Conservation (phyloP, 2,888 invertebrate genomes). For the Proisotoma minuta region DNA sequence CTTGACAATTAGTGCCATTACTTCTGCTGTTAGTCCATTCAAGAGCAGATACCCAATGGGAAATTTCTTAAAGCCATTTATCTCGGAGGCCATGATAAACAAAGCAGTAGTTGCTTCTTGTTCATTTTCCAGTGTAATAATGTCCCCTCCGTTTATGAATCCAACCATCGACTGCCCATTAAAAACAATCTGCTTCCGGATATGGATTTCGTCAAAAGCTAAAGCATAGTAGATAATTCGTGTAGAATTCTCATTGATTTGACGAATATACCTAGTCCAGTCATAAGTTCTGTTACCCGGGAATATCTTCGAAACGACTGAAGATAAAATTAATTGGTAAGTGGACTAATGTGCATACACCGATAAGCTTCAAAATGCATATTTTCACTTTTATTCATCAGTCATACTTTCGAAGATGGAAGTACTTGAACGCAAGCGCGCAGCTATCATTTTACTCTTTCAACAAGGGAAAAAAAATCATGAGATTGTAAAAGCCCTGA, state of each 20-base stretch:
- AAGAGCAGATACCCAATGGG: constrained; percentile 15
- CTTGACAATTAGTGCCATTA: neutral
- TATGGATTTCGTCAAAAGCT: constrained; percentile 10
- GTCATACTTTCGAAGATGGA: neutral
- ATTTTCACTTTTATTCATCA: neutral
- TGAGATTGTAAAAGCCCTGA: constrained; percentile 3
- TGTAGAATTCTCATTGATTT: no score
- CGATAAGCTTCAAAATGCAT: neutral
- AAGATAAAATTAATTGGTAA: neutral
- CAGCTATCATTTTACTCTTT: neutral
- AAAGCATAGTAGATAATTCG: constrained; percentile 8
- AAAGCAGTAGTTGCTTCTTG: constrained; percentile 9
- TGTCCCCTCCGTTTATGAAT: constrained; percentile 3
- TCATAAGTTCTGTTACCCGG: neutral
- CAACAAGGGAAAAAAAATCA: neutral
- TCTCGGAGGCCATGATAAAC: constrained; percentile 8
- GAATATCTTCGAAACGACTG: neutral
- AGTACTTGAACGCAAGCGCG: neutral
- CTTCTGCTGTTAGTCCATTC: neutral
- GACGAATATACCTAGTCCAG: neutral
- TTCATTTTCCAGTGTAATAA: neutral
- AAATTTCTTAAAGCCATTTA: neutral
- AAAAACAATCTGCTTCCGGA: constrained; percentile 4
- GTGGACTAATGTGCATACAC: neutral
- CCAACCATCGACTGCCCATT: neutral